Percentiles rank a stretch among this genome's conserved stretches.
These are phyloP conservation scores for Aplidium turbinatum DNA, from an alignment of 23 tunicate species.

Conservation along the genomic window DNA sequence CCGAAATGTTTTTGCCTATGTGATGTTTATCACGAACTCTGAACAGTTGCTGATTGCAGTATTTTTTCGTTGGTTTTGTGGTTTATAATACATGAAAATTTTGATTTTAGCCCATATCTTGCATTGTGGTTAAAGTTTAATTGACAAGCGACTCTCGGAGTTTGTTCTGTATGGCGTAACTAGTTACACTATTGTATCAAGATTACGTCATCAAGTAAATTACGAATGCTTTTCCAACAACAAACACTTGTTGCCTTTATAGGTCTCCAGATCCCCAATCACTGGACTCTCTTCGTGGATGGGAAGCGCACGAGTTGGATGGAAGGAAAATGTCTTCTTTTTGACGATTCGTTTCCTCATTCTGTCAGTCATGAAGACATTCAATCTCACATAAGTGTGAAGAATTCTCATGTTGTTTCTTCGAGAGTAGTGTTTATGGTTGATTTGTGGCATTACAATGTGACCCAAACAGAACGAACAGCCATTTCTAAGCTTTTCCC, in stretches of 20 bases:
- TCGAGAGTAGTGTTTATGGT: constrained; percentile 64
- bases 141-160: no score
- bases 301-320: constrained; percentile 25
- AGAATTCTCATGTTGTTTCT: no score
- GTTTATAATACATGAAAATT: no score
- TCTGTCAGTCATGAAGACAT: constrained; percentile 33
- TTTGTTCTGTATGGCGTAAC: no score
- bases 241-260: neutral
- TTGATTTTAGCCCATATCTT: no score
- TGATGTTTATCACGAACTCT: no score
- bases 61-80: no score
- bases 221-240: neutral
- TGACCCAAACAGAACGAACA: constrained; percentile 24
- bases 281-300: constrained; percentile 39
- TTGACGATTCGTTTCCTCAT: constrained; percentile 76
- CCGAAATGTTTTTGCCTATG: no score
- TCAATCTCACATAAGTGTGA: neutral
- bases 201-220: neutral
- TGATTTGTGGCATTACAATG: constrained; percentile 77
- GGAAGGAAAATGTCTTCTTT: constrained; percentile 48
- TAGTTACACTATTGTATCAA: neutral
- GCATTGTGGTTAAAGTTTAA: no score
- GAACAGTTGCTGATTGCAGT: no score
- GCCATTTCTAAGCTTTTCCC: constrained; percentile 31
- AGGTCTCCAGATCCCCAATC: constrained; percentile 50